Percentiles rank a stretch among this genome's conserved stretches.
These are phyloP conservation scores for Manduca sexta DNA, from an alignment of 1,140 invertebrate species.

Conservation along the genomic window DNA sequence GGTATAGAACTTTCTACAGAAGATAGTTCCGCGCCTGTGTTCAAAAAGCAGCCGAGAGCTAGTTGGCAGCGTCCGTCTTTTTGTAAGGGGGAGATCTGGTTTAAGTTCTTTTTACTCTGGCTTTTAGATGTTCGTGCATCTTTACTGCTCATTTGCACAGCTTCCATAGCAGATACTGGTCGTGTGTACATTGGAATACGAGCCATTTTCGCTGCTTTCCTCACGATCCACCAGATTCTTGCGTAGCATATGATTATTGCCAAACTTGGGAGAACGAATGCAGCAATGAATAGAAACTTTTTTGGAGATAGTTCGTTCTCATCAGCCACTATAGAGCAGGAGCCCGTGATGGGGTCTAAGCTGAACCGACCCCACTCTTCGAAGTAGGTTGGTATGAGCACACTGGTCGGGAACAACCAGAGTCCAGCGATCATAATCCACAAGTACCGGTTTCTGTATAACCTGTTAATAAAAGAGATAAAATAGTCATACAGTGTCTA, in stretches of 20 bases:
- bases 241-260: slow-evolving; percentile 87
- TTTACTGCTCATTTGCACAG: not conserved
- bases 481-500: too few relatives aligned
- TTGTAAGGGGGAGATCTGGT: not conserved
- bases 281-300: slow-evolving; percentile 83
- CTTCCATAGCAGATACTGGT: slow-evolving; percentile 7
- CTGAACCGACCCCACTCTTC: slow-evolving; percentile 85
- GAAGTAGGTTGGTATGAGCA: slow-evolving; percentile 82
- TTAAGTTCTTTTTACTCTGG: not conserved
- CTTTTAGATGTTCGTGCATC: not conserved
- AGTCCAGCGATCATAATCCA: slow-evolving; percentile 81
- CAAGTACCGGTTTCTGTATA: slow-evolving; percentile 81
- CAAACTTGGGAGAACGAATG: slow-evolving; percentile 84
- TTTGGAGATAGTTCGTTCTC: slow-evolving; percentile 80
- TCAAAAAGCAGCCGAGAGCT: slow-evolving; percentile 30
- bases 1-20: slow-evolving; percentile 49
- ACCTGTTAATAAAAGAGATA: slow-evolving; percentile 62
- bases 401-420: slow-evolving; percentile 81
- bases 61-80: not conserved
- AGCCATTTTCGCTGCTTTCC: slow-evolving; percentile 79
- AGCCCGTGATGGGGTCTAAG: slow-evolving; percentile 80
- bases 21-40: slow-evolving; percentile 26
- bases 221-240: slow-evolving; percentile 85
- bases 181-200: slow-evolving; percentile 28
- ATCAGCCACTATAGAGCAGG: slow-evolving; percentile 84